These are phyloP conservation scores for Octomys mimax DNA, from an alignment of 2,797 vertebrate genomes.

Conservation along the genomic window DNA sequence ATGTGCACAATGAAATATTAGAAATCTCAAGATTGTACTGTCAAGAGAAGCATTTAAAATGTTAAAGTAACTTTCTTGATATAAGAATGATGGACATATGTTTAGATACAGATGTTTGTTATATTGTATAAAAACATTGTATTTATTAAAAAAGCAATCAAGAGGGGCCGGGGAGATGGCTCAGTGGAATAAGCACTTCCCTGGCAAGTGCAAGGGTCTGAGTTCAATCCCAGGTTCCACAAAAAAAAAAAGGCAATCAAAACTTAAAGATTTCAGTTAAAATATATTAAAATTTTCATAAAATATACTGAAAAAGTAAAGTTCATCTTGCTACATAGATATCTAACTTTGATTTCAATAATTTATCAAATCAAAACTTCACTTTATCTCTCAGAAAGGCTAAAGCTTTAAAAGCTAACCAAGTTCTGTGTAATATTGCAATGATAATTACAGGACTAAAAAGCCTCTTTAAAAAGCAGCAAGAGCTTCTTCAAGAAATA, in stretches of 20 bases:
- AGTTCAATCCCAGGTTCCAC: no score
- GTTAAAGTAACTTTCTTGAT: not conserved
- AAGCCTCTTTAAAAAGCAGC: not conserved
- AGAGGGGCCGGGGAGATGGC: not conserved
- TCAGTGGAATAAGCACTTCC: no score
- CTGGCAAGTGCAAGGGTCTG: no score
- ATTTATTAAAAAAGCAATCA: constrained; percentile 6
- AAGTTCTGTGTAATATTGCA: not conserved
- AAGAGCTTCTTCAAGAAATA: not conserved
- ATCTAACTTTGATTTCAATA: constrained; percentile 5
- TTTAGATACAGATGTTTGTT: not conserved
- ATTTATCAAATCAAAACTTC: constrained; percentile 49
- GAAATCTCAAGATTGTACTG: not conserved
- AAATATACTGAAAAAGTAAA: constrained; percentile 40
- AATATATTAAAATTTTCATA: not conserved
- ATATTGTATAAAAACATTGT: not conserved
- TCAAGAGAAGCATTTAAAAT: constrained; percentile 25
- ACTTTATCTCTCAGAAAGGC: constrained; percentile 43
- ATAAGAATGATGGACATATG: not conserved
- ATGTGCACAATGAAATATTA: constrained; percentile 3
- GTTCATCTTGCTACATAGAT: not conserved
- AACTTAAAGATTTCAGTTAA: constrained; percentile 2
- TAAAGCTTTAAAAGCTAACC: not conserved
- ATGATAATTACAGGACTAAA: not conserved
- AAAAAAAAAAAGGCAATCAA: not conserved